A percentile compares a stretch with the other conserved stretches of the same genome.
phyloP scores from a whole-genome alignment of 2,113 vertebrate species.

The Sinosuthora webbiana region DNA sequence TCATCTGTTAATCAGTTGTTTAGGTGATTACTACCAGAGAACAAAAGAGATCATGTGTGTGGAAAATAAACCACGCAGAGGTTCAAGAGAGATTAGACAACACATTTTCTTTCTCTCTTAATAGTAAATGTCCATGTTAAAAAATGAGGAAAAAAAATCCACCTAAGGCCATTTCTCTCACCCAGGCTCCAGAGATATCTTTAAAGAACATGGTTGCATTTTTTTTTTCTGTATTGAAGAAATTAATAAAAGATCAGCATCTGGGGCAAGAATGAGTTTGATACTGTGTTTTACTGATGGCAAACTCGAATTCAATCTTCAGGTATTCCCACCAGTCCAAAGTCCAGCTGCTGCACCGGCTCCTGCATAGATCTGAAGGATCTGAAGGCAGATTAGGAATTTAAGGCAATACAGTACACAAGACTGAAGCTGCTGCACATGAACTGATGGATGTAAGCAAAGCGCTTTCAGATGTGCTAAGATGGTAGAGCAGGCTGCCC shows the following conservation, averaged over 20 bases:
- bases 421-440: background rate
- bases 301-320: background rate
- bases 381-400: no score
- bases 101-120: conserved; percentile 8
- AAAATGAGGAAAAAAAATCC: background rate
- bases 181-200: background rate
- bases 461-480: background rate
- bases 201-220: background rate
- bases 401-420: background rate
- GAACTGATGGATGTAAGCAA: background rate
- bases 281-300: background rate
- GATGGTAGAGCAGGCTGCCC: background rate
- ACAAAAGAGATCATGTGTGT: background rate
- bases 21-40: background rate
- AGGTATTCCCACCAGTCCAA: background rate
- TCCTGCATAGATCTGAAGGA: background rate
- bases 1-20: background rate
- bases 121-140: conserved; percentile 8
- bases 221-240: conserved; percentile 20
- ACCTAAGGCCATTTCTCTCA: conserved; percentile 26
- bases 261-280: background rate
- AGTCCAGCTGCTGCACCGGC: background rate
- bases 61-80: background rate
- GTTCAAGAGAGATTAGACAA: background rate
- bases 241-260: conserved; percentile 51